Base-by-base conservation (phyloP, 2,113 vertebrate genomes). In the Chloropsis hardwickii region DNA sequence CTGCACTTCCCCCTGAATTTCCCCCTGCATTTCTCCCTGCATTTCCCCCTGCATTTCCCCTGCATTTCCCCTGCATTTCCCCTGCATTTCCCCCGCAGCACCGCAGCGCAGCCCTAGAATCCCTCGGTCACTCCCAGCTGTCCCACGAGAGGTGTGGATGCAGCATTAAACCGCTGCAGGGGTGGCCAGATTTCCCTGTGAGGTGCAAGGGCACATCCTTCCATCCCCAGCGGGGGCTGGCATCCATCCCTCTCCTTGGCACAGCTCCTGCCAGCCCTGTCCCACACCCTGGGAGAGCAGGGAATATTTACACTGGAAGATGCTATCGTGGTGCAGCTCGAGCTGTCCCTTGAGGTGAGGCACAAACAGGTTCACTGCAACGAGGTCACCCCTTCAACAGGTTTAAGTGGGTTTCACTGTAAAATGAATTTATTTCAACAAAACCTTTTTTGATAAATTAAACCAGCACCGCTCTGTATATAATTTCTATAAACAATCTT, bases 401-500 rank as follows among this genome's bases (percentile, higher is more conserved):
- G 66, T 94, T 88, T 94, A 69, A 97, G 86, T 84, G 93, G 91
- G 53, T 73, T 47, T n/a, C 64, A 12, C 77, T 77, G 91, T 96
- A 94, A 97, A 97, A 95, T 27, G 70, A 71, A 96, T 90, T 92
- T 48, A 94, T 94, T 95, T 94, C 92, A 96, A 95, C 95, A 92
- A 90, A 92, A 73, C 69, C 29, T 83, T 86, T 91, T 94, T 92
- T 95, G 96, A 96, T 94, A 96, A 93, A 97, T 95, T 83, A 92
- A 97, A 81, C 86, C 82, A 78, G 82, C 71, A 17, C 92, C 3
- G 4, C 82, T 96, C 76, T 94, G 96, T 96, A 5, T 97, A 96
- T 97, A 93, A 97, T 96, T 92, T 80, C 89, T 93, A 77, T 96
- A 97, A 97, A 97, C 96, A 92, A 81, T 82, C 94, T 95, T 87